Conservation (phyloP, 64 coral and sea anemone genomes). For the Hydrozoanthus tunicans region DNA sequence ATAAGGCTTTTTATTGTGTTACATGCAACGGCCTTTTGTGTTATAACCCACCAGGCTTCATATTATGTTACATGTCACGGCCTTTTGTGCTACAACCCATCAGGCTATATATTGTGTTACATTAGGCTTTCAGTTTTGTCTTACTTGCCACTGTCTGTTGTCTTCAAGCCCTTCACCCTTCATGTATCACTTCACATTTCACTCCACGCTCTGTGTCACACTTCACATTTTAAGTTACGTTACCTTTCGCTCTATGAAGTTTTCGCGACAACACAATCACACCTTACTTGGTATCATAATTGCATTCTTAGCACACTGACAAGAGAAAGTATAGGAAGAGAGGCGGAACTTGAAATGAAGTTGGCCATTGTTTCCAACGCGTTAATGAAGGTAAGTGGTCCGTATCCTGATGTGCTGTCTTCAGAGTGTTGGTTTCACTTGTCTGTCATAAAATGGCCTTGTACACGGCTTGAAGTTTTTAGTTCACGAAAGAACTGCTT, state of each 20-base stretch:
- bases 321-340: conserved; percentile 90
- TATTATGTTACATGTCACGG: background rate
- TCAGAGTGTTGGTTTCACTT: too few relatives aligned
- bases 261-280: background rate
- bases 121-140: background rate
- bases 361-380: conserved; percentile 93
- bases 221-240: too few relatives aligned
- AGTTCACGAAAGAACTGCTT: too few relatives aligned
- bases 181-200: too few relatives aligned
- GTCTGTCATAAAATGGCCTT: too few relatives aligned
- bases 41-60: background rate
- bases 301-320: conserved; percentile 65
- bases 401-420: too few relatives aligned
- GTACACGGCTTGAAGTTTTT: too few relatives aligned
- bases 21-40: background rate
- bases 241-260: background rate
- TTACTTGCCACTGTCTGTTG: background rate
- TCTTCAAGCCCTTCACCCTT: background rate
- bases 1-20: background rate
- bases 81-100: too few relatives aligned
- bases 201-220: too few relatives aligned
- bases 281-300: background rate
- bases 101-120: background rate
- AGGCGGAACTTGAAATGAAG: conserved; percentile 95
- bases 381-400: conserved; percentile 74